A percentile compares a stretch with the other conserved stretches of the same genome.
These are phyloP conservation scores for Tyrophagus putrescentiae DNA, from an alignment of 1,140 invertebrate species.

Conservation along the genomic window DNA sequence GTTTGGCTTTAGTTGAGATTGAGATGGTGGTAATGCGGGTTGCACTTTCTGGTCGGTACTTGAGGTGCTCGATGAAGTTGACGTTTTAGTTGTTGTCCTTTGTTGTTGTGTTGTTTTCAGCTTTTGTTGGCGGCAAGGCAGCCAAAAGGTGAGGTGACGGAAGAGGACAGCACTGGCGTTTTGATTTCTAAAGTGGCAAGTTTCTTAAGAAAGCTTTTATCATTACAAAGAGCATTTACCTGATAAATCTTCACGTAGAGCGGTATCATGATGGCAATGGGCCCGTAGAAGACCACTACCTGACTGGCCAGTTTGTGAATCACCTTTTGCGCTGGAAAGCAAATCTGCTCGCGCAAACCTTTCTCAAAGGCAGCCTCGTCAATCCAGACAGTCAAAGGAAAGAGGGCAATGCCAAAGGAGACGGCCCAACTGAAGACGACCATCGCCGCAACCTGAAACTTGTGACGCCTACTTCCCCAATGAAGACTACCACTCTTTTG, in stretches of 20 bases:
- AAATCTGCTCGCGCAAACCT: not conserved
- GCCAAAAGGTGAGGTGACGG: not conserved
- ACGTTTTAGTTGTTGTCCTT: not conserved
- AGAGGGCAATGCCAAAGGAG: not conserved
- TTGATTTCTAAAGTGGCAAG: not conserved
- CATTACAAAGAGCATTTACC: not conserved
- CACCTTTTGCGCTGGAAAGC: not conserved
- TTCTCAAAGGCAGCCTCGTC: not conserved
- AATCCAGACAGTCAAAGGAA: not conserved
- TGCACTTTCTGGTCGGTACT: not conserved
- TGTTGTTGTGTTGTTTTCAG: not conserved
- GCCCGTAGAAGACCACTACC: not conserved
- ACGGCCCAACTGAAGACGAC: not conserved
- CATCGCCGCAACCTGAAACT: conserved; percentile 7
- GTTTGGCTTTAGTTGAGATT: not conserved
- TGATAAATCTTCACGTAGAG: not conserved
- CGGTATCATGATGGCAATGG: not conserved
- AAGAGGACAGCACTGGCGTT: not conserved
- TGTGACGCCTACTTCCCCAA: too few species aligned
- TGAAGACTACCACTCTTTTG: too few species aligned
- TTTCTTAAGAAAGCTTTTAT: not conserved
- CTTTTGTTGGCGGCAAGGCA: not conserved
- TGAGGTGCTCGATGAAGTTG: not conserved
- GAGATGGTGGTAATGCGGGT: not conserved
- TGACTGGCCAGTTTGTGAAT: not conserved